phyloP scores from a whole-genome alignment of 1,140 invertebrate species.

The Helicoverpa zea region DNA sequence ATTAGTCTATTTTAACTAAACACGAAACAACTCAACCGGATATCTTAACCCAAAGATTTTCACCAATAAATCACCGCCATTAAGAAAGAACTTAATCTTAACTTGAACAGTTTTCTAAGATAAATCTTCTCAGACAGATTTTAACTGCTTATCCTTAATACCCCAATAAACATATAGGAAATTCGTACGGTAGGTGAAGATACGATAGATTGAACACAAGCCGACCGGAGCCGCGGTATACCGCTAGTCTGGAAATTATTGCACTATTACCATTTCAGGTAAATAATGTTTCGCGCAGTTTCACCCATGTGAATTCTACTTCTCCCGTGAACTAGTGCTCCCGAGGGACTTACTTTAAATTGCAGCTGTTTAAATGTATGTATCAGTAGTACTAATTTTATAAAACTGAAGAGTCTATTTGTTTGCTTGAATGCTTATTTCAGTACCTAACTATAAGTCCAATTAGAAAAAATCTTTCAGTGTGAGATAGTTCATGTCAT shows the following conservation, averaged over 20 bases:
- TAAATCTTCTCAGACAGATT: slow-evolving; percentile 7
- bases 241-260: not conserved
- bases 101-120: not conserved
- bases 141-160: slow-evolving; percentile 35
- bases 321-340: too few species aligned
- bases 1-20: not conserved
- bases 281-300: not conserved
- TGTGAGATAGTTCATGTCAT: too few species aligned
- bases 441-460: too few species aligned
- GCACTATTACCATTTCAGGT: not conserved
- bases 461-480: too few species aligned
- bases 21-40: not conserved
- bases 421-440: too few species aligned
- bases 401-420: too few species aligned
- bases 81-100: slow-evolving; percentile 6
- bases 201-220: slow-evolving; percentile 14
- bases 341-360: too few species aligned
- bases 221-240: slow-evolving; percentile 22
- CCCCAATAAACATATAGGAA: slow-evolving; percentile 35
- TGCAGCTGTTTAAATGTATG: too few species aligned
- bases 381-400: too few species aligned
- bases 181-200: slow-evolving; percentile 15
- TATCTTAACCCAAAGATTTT: not conserved
- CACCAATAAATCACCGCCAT: slow-evolving; percentile 26
- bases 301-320: too few species aligned